A percentile compares a stretch with the other conserved stretches of the same genome.
Evolutionary conservation across 2,113 vertebrate genomes (phyloP).

Genomic region (Piprites chloris): DNA sequence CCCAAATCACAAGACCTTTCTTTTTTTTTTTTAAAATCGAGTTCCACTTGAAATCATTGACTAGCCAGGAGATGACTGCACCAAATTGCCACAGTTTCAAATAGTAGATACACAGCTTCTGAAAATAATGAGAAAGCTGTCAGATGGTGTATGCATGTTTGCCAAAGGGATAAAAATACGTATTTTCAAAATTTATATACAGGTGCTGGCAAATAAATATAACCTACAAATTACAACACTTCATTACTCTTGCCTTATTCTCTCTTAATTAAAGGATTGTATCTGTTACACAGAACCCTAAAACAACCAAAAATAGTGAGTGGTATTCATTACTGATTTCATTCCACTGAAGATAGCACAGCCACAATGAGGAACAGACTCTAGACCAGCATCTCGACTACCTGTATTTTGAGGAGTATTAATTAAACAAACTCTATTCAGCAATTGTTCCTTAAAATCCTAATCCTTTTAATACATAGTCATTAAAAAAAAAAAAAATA

Average conservation of each 20-base stretch:
- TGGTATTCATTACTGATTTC: background rate
- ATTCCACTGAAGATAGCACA: background rate
- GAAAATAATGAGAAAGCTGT: background rate
- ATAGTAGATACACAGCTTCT: background rate
- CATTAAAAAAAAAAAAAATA: background rate
- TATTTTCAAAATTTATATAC: background rate
- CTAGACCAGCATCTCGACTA: background rate
- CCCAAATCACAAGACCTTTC: background rate
- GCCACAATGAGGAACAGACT: background rate
- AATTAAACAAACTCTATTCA: background rate
- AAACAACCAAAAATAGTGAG: background rate
- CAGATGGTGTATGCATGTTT: background rate
- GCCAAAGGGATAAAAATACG: background rate
- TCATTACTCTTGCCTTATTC: background rate
- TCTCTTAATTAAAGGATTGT: background rate
- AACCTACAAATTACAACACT: background rate
- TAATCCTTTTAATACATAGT: background rate
- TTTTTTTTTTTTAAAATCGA: background rate
- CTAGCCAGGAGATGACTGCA: background rate
- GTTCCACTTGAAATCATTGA: background rate
- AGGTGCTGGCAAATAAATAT: background rate
- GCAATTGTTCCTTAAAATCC: background rate
- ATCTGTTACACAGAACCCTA: background rate
- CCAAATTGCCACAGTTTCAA: background rate
- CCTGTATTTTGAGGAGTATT: background rate